A percentile compares a stretch with the other conserved stretches of the same genome.
These are phyloP conservation scores for Zaprionus capensis DNA, from an alignment of 1,140 invertebrate genomes.

Conservation along the genomic window DNA sequence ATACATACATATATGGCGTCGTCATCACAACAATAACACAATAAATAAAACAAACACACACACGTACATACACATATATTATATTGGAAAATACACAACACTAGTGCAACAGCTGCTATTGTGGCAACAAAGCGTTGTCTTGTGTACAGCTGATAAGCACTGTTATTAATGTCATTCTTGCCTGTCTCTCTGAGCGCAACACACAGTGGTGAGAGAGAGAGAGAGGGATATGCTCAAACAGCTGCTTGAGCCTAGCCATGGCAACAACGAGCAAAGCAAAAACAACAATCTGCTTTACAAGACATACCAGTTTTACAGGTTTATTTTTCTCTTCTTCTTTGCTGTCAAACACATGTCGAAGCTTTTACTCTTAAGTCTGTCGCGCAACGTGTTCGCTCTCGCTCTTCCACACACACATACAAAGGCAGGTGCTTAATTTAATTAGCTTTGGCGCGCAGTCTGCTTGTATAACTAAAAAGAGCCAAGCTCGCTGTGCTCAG, in stretches of 20 bases:
- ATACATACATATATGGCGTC: constrained; percentile 11
- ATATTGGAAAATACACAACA: background rate
- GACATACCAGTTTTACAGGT: constrained; percentile 74
- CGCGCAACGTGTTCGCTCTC: constrained; percentile 27
- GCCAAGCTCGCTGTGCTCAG: constrained; percentile 48
- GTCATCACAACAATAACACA: constrained; percentile 16
- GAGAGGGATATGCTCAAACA: constrained; percentile 25
- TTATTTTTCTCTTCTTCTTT: constrained; percentile 27
- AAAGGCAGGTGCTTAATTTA: constrained; percentile 65
- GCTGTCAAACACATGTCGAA: constrained; percentile 34
- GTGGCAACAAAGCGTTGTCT: constrained; percentile 34
- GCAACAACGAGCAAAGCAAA: constrained; percentile 43
- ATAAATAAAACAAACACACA: constrained; percentile 1
- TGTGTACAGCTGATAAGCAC: constrained; percentile 70
- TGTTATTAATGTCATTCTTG: constrained; percentile 51
- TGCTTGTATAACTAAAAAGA: constrained; percentile 51
- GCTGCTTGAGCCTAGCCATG: constrained; percentile 45
- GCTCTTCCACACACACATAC: constrained; percentile 35
- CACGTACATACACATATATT: background rate
- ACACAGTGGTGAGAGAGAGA: constrained; percentile 6
- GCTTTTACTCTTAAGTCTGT: constrained; percentile 52
- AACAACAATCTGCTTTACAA: constrained; percentile 56
- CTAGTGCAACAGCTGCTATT: constrained; percentile 62
- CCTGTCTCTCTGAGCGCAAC: constrained; percentile 13
- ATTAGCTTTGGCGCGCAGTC: constrained; percentile 53